Evolutionary conservation across 2,888 invertebrate species (phyloP).

Genomic region (Drosophila pseudotalamancana): DNA sequence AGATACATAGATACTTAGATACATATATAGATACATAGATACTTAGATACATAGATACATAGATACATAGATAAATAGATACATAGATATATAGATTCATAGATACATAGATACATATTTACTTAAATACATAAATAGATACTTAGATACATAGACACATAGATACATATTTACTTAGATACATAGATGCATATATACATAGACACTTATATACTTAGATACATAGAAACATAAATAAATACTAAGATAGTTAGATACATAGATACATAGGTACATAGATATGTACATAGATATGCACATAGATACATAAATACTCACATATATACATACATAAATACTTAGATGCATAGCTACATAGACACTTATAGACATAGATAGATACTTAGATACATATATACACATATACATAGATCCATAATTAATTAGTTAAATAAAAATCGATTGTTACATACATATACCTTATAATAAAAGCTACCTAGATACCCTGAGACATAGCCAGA

Average conservation of each 20-base stretch:
- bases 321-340: too few relatives aligned
- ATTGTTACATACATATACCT: too few relatives aligned
- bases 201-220: not conserved
- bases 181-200: not conserved
- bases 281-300: not conserved
- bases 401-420: too few relatives aligned
- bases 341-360: too few relatives aligned
- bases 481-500: too few relatives aligned
- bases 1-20: not conserved
- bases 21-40: not conserved
- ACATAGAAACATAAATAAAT: not conserved
- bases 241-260: not conserved
- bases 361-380: too few relatives aligned
- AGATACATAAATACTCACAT: too few relatives aligned
- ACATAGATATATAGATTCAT: constrained; percentile 14
- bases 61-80: not conserved
- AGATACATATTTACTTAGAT: not conserved
- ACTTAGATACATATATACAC: too few relatives aligned
- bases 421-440: too few relatives aligned
- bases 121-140: not conserved
- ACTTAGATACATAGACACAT: not conserved
- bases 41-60: constrained; percentile 2
- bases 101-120: too few relatives aligned
- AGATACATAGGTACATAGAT: not conserved
- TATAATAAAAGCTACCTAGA: too few relatives aligned